These are phyloP conservation scores for Planiliza haematocheilus DNA, from an alignment of 2,113 vertebrate species.

Conservation along the genomic window DNA sequence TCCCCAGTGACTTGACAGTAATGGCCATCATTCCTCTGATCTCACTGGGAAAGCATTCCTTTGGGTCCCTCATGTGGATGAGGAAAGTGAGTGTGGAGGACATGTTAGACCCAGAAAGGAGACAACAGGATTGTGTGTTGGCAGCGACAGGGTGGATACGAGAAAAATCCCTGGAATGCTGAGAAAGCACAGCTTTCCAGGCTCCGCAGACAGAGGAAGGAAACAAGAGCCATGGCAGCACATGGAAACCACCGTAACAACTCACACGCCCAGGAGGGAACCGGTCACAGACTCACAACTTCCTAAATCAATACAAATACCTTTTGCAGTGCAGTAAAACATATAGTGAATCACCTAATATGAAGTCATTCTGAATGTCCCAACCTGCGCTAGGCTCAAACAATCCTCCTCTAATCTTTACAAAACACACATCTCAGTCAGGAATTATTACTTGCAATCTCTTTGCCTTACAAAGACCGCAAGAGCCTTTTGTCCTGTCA, in stretches of 20 bases:
- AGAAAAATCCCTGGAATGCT: conserved; percentile 83
- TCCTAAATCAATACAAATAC: conserved; percentile 36
- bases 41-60: conserved; percentile 66
- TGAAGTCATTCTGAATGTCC: not conserved
- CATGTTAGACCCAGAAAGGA: conserved; percentile 54
- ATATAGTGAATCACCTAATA: conserved; percentile 7
- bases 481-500: conserved; percentile 61
- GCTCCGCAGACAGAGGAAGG: conserved; percentile 53
- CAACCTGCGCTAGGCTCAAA: not conserved
- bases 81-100: conserved; percentile 47
- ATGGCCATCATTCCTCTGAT: conserved; percentile 44
- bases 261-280: conserved; percentile 2
- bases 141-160: conserved; percentile 67
- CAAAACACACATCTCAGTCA: conserved; percentile 18
- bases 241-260: conserved; percentile 42
- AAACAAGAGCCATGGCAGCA: conserved; percentile 39
- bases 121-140: conserved; percentile 72
- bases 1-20: conserved; percentile 35
- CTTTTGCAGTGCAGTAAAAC: not conserved
- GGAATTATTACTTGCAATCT: conserved; percentile 39
- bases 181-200: conserved; percentile 69
- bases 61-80: conserved; percentile 40
- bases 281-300: not conserved
- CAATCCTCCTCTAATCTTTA: conserved; percentile 23
- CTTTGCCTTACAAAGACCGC: conserved; percentile 16